These are phyloP conservation scores for Rhipidura dahli DNA, from an alignment of 2,113 vertebrate species.

Conservation along the genomic window DNA sequence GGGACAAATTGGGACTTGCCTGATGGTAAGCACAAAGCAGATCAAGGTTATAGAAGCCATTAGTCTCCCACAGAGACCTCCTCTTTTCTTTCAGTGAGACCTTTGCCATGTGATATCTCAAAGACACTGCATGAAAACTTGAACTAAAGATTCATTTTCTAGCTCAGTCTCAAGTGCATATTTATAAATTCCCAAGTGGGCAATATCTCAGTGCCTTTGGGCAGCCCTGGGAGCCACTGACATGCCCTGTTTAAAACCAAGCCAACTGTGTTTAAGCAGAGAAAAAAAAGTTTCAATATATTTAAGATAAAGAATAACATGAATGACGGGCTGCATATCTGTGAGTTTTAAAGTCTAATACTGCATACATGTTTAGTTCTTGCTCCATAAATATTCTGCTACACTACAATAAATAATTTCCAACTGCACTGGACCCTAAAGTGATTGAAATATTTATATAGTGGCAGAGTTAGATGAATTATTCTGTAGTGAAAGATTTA, in stretches of 20 bases:
- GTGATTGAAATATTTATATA: slow-evolving; percentile 44
- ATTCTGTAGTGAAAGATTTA: slow-evolving; percentile 34
- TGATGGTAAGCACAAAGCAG: neutral
- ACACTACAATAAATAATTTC: slow-evolving; percentile 44
- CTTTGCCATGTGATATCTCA: neutral
- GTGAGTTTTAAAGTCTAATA: neutral
- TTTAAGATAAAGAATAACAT: neutral
- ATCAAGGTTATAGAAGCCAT: neutral
- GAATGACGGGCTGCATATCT: neutral
- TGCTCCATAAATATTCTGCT: neutral
- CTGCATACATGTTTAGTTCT: neutral
- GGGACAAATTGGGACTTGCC: neutral
- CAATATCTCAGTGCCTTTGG: neutral
- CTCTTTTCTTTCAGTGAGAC: neutral
- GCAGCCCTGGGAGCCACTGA: neutral
- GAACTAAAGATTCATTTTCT: neutral
- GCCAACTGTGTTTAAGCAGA: neutral
- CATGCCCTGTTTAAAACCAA: neutral
- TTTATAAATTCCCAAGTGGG: neutral
- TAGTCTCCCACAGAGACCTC: neutral
- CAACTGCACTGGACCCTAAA: slow-evolving; percentile 52
- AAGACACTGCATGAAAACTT: neutral
- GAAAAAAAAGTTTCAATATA: neutral
- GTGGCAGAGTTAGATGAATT: slow-evolving; percentile 9
- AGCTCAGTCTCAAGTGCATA: neutral